Percentiles rank a stretch among this genome's conserved stretches.
Evolutionary conservation across 2,113 vertebrate species (phyloP).

Genomic region (Hypanus sabinus): DNA sequence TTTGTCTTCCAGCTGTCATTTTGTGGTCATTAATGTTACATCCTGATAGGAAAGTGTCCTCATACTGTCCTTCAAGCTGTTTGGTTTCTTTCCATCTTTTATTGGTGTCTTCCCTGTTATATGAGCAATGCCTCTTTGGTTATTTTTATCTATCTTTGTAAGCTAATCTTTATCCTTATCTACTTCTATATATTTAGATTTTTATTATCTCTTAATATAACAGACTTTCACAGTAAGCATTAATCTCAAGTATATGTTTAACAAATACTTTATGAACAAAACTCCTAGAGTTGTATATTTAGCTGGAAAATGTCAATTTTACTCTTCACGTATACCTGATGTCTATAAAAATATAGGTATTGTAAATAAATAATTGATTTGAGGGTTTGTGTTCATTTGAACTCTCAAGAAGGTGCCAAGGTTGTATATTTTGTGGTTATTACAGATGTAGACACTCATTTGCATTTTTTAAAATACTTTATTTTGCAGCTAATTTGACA

Average conservation of each 20-base stretch:
- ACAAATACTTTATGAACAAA: neutral
- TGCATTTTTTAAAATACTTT: neutral
- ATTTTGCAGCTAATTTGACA: neutral
- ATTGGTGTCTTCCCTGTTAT: too few species aligned
- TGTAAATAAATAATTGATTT: neutral
- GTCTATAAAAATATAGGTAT: neutral
- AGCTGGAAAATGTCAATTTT: neutral
- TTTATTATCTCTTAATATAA: neutral
- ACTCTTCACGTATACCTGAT: neutral
- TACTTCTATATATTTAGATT: neutral
- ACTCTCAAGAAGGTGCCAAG: neutral
- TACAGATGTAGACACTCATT: neutral
- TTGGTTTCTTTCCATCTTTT: too few species aligned
- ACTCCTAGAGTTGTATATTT: neutral
- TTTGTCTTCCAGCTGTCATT: too few species aligned
- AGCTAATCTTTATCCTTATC: neutral
- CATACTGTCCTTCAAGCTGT: too few species aligned
- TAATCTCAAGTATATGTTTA: neutral
- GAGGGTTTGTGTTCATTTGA: neutral
- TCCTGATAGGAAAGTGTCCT: too few species aligned
- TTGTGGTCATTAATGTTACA: too few species aligned
- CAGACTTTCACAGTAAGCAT: neutral
- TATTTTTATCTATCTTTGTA: neutral
- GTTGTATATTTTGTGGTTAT: neutral
- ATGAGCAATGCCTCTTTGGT: too few species aligned